A percentile compares a stretch with the other conserved stretches of the same genome.
phyloP scores from a whole-genome alignment of 2,113 vertebrate species.

The Macheiramphus alcinus region DNA sequence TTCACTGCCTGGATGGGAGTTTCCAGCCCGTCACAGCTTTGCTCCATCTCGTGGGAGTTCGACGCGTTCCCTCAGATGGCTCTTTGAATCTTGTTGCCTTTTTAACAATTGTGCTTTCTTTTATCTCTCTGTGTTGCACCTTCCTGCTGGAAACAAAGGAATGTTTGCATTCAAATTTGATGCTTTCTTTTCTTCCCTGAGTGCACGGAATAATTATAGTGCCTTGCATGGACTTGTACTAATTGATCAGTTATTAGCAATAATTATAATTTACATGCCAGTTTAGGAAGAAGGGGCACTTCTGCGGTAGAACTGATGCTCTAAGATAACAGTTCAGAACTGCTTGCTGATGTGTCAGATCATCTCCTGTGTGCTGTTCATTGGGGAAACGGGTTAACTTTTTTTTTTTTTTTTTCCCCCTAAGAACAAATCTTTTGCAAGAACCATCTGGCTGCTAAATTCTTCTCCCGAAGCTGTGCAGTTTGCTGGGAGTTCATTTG shows the following conservation, averaged over 20 bases:
- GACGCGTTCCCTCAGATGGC: neutral
- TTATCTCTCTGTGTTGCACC: neutral
- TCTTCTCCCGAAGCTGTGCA: conserved; percentile 26
- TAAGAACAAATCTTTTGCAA: conserved; percentile 16
- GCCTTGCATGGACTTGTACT: neutral
- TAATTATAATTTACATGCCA: neutral
- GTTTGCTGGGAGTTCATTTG: conserved; percentile 59
- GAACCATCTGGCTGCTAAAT: conserved; percentile 55
- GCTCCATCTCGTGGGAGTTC: neutral
- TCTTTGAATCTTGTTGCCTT: neutral
- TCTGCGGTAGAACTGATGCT: neutral
- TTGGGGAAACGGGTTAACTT: neutral
- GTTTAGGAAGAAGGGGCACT: neutral
- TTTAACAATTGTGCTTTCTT: neutral
- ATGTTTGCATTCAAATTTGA: neutral
- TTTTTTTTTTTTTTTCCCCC: neutral
- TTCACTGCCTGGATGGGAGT: neutral
- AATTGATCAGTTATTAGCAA: neutral
- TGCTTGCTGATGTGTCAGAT: neutral
- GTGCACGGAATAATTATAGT: neutral
- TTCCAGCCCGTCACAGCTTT: neutral
- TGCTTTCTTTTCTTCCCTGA: neutral
- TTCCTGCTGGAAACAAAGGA: neutral
- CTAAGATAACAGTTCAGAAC: neutral
- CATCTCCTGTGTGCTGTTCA: neutral